Evolutionary conservation across 2,113 vertebrate species (phyloP).

Genomic region (Colistium nudipinnis): DNA sequence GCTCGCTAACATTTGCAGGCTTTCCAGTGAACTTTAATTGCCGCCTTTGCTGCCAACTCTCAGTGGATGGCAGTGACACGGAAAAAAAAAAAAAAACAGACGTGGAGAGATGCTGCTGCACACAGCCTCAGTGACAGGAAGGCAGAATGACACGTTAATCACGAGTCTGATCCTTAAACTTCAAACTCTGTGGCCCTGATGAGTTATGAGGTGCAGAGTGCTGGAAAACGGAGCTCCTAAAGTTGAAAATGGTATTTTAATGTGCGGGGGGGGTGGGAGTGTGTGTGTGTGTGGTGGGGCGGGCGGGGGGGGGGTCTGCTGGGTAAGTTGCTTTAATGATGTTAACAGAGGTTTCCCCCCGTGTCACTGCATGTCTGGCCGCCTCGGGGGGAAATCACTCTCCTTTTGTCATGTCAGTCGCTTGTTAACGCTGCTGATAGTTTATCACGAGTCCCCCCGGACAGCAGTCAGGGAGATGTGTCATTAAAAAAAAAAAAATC

Average conservation of each 20-base stretch:
- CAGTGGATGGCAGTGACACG: conserved; percentile 63
- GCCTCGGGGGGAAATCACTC: conserved; percentile 31
- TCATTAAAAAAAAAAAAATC: conserved; percentile 56
- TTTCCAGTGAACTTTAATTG: conserved; percentile 68
- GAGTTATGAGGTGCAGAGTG: neutral
- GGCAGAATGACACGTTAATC: conserved; percentile 51
- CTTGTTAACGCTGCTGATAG: conserved; percentile 69
- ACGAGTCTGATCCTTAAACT: conserved; percentile 41
- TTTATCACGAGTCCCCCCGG: conserved; percentile 61
- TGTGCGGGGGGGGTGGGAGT: neutral
- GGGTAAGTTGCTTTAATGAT: conserved; percentile 45
- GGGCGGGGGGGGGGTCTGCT: conserved; percentile 13
- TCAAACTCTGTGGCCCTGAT: conserved; percentile 25
- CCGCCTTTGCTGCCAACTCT: conserved; percentile 65
- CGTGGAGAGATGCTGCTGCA: conserved; percentile 47
- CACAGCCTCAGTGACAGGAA: conserved; percentile 51
- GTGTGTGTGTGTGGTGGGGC: too few species aligned
- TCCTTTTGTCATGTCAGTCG: conserved; percentile 51
- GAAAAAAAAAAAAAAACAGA: conserved; percentile 58
- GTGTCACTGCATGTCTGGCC: conserved; percentile 28
- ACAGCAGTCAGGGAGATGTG: conserved; percentile 45
- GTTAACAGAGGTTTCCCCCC: conserved; percentile 42
- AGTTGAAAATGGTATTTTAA: conserved; percentile 33
- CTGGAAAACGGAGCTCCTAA: neutral
- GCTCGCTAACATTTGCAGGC: conserved; percentile 69